These are phyloP conservation scores for Nematolebias whitei DNA, from an alignment of 2,113 vertebrate genomes.

Conservation along the genomic window DNA sequence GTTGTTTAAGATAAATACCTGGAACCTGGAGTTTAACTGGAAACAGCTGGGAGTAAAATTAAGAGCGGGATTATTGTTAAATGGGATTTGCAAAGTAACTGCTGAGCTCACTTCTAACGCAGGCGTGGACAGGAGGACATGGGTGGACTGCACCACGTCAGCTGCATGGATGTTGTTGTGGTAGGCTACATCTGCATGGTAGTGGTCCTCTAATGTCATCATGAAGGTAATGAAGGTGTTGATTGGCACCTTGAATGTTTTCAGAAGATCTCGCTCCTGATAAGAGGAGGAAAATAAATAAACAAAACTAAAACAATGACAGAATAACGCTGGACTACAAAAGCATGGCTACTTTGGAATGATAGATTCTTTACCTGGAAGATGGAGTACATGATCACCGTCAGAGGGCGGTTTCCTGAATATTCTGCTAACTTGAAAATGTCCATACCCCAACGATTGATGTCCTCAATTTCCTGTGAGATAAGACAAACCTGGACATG, in stretches of 20 bases:
- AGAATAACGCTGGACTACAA: neutral
- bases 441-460: constrained; percentile 90
- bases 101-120: constrained; percentile 84
- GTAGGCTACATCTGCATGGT: constrained; percentile 88
- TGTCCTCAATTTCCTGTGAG: constrained; percentile 87
- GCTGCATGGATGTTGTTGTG: constrained; percentile 95
- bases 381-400: constrained; percentile 88
- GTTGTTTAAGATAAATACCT: too few species aligned
- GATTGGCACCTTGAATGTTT: constrained; percentile 88
- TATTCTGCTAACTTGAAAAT: constrained; percentile 90
- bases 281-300: neutral
- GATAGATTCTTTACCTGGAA: constrained; percentile 85
- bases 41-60: too few species aligned
- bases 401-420: constrained; percentile 89
- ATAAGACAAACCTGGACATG: constrained; percentile 18
- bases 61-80: too few species aligned
- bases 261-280: constrained; percentile 91
- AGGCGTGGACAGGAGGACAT: constrained; percentile 88
- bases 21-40: neutral
- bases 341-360: neutral
- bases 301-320: neutral
- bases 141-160: constrained; percentile 92
- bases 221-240: constrained; percentile 90
- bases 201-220: constrained; percentile 93
- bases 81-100: neutral